Conservation (phyloP, 2,888 invertebrate species). For the Epinotia bilunana region DNA sequence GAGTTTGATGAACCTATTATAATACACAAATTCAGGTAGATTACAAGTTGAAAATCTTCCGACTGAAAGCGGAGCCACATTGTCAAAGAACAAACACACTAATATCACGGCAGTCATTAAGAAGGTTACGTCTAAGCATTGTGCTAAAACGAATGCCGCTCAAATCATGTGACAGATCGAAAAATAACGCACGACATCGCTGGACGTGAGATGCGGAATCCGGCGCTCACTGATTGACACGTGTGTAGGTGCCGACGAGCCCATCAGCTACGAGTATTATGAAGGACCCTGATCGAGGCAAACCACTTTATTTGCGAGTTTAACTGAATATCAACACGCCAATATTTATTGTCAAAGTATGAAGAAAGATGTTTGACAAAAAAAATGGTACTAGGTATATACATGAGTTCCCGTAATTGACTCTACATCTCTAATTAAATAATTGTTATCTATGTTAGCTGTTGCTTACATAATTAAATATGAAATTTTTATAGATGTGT, state of each 20-base stretch:
- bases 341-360: background rate
- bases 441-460: too few species aligned
- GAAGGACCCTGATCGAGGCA: constrained; percentile 28
- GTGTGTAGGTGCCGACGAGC: constrained; percentile 43
- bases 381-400: too few species aligned
- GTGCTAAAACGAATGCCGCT: constrained; percentile 67
- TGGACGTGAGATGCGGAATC: constrained; percentile 43
- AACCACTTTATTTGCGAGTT: constrained; percentile 2
- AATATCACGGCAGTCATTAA: constrained; percentile 32
- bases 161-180: constrained; percentile 76
- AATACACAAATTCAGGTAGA: background rate
- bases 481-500: too few species aligned
- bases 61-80: constrained; percentile 8
- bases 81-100: constrained; percentile 15
- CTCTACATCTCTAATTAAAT: too few species aligned
- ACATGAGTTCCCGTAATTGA: too few species aligned
- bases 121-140: constrained; percentile 36
- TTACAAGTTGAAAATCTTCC: background rate
- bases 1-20: background rate
- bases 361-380: background rate
- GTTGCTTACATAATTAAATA: too few species aligned
- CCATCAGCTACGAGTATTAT: constrained; percentile 22
- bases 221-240: constrained; percentile 48
- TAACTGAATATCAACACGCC: background rate
- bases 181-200: constrained; percentile 59